Conservation (phyloP, 2,113 vertebrate genomes). For the Illadopsis cleaveri region DNA sequence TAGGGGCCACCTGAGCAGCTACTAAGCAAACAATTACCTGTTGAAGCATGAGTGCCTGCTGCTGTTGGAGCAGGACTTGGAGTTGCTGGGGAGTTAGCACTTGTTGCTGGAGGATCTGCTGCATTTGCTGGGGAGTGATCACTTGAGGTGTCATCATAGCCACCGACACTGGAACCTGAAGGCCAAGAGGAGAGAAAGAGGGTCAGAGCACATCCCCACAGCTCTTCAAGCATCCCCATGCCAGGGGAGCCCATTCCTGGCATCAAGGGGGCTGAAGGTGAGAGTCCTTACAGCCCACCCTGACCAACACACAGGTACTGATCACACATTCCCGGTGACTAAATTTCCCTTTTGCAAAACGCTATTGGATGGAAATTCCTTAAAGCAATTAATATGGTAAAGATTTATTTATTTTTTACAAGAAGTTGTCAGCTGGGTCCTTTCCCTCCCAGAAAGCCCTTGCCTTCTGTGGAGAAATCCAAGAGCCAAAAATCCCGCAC, state of each 20-base stretch:
- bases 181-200: not conserved
- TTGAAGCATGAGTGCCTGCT: conserved; percentile 99
- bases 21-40: conserved; percentile 82
- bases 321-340: accelerated
- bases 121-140: conserved; percentile 99
- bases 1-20: not conserved
- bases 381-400: not conserved
- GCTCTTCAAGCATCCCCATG: accelerated
- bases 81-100: conserved; percentile 99
- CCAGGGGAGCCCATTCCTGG: accelerated
- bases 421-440: not conserved
- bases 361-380: not conserved
- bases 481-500: not conserved
- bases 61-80: conserved; percentile 98
- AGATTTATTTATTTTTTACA: not conserved
- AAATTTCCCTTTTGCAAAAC: not conserved
- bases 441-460: not conserved
- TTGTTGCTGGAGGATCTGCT: conserved; percentile 99
- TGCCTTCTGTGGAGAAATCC: not conserved
- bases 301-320: not conserved
- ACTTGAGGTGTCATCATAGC: conserved; percentile 99
- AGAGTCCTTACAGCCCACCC: not conserved
- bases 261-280: accelerated
- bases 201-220: not conserved
- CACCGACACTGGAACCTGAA: conserved; percentile 96